These are phyloP conservation scores for Meles meles DNA, from an alignment of 2,113 vertebrate genomes.

Conservation along the genomic window DNA sequence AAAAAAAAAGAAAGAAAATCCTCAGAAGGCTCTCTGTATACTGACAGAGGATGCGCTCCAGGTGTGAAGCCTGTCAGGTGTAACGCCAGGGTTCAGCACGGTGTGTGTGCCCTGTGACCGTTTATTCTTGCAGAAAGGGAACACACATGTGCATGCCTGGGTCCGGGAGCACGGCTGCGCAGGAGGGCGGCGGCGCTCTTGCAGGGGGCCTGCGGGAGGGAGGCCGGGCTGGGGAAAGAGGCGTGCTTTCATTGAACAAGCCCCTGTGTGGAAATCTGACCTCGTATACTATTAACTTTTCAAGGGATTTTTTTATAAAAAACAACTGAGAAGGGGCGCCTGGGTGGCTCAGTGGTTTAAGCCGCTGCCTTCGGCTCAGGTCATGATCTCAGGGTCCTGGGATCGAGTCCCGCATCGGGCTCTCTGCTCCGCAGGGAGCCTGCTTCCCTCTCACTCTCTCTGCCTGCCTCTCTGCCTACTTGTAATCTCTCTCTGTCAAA, in stretches of 20 bases:
- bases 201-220: not conserved
- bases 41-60: not conserved
- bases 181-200: not conserved
- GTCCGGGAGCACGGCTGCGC: not conserved
- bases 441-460: no score
- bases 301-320: not conserved
- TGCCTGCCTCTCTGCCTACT: no score
- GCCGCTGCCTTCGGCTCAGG: no score
- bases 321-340: constrained; percentile 6
- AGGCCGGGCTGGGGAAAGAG: not conserved
- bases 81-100: not conserved
- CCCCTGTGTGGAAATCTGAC: not conserved
- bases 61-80: not conserved
- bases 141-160: not conserved
- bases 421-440: no score
- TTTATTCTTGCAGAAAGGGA: not conserved
- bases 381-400: no score
- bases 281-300: not conserved
- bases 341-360: no score
- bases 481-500: no score
- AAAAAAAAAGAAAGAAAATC: not conserved
- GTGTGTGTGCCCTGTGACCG: not conserved
- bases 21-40: not conserved
- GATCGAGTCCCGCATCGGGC: no score
- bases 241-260: not conserved